Percentiles rank a stretch among this genome's conserved stretches.
Evolutionary conservation across 2,113 vertebrate species (phyloP).

Genomic region (Ibidorhyncha struthersii): DNA sequence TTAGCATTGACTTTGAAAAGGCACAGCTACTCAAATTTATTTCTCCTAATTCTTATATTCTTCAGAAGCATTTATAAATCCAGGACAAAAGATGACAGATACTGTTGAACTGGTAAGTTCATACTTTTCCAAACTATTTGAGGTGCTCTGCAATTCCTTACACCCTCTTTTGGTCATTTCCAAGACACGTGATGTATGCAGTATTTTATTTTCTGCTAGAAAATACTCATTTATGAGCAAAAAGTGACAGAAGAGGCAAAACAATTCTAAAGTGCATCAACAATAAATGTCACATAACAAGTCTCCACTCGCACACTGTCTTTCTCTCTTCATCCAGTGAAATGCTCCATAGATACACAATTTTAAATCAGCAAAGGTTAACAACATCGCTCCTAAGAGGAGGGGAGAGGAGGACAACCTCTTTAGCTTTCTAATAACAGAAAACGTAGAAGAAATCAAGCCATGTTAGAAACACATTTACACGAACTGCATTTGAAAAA

Average conservation of each 20-base stretch:
- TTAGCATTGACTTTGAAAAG: not conserved
- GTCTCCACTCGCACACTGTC: not conserved
- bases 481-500: not conserved
- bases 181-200: not conserved
- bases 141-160: not conserved
- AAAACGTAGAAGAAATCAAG: not conserved
- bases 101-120: not conserved
- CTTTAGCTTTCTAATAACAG: not conserved
- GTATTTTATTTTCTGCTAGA: not conserved
- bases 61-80: not conserved
- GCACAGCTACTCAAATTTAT: not conserved
- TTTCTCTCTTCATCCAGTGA: not conserved
- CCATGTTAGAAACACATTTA: not conserved
- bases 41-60: not conserved
- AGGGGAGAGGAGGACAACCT: not conserved
- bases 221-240: not conserved
- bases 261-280: not conserved
- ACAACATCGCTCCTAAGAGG: not conserved
- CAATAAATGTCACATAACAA: not conserved
- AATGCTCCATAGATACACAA: not conserved
- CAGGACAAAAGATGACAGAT: not conserved
- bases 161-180: not conserved
- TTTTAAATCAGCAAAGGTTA: not conserved
- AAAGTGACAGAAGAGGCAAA: not conserved
- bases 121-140: not conserved